phyloP scores from a whole-genome alignment of 2,888 invertebrate genomes.

The Seira sanloemensis region DNA sequence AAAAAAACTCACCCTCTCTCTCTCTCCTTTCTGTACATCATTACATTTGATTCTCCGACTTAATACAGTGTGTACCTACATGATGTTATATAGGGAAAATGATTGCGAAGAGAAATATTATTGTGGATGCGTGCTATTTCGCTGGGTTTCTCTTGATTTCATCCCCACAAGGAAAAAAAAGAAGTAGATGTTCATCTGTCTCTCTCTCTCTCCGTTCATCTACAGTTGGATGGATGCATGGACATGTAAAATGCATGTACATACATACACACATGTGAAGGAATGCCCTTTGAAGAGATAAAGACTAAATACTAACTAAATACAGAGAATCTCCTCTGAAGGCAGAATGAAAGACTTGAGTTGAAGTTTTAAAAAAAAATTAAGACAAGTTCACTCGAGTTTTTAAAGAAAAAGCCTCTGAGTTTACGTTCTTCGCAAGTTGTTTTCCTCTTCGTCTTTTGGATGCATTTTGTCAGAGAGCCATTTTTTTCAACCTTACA shows the following conservation, averaged over 20 bases:
- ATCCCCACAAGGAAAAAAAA: constrained; percentile 17
- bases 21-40: background rate
- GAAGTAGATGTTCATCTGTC: constrained; percentile 21
- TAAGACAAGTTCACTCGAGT: constrained; percentile 2
- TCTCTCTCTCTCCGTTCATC: constrained; percentile 11
- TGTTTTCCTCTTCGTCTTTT: no score
- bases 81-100: background rate
- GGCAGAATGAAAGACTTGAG: background rate
- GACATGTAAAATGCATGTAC: background rate
- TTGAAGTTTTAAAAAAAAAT: background rate
- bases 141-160: constrained; percentile 10
- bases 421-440: background rate
- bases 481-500: background rate
- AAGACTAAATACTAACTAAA: background rate
- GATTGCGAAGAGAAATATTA: constrained; percentile 23
- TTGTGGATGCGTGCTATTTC: constrained; percentile 19
- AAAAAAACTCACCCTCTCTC: constrained; percentile 61
- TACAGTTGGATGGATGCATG: background rate
- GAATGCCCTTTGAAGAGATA: background rate
- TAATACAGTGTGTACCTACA: background rate
- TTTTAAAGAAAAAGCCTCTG: background rate
- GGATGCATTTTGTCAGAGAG: background rate
- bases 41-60: background rate
- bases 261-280: background rate
- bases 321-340: no score